Evolutionary conservation across 2,888 invertebrate species (phyloP).

Genomic region (Mycalesis mineus): DNA sequence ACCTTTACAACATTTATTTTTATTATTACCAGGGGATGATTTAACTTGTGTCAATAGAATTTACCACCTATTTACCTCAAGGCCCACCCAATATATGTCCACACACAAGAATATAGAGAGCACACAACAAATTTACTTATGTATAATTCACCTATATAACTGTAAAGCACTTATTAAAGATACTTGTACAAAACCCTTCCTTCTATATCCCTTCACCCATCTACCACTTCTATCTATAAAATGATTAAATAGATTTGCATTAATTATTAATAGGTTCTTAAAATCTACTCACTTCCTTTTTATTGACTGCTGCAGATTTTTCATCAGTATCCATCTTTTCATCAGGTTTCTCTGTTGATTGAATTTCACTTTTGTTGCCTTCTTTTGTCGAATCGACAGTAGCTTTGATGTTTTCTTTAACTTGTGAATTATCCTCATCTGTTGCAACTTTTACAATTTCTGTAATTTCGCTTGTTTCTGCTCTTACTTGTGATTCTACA

Average conservation of each 20-base stretch:
- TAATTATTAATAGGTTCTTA: too few relatives aligned
- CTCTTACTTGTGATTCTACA: background rate
- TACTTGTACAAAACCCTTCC: too few relatives aligned
- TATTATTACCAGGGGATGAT: background rate
- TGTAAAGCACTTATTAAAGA: too few relatives aligned
- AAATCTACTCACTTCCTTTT: background rate
- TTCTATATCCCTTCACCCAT: too few relatives aligned
- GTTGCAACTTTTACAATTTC: background rate
- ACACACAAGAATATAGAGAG: too few relatives aligned
- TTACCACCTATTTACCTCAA: too few relatives aligned
- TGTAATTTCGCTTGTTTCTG: background rate
- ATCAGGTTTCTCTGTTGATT: background rate
- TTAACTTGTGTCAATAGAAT: too few relatives aligned
- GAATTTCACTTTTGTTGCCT: background rate
- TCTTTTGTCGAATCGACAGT: background rate
- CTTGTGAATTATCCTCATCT: background rate
- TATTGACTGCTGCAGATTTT: background rate
- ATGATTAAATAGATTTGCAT: too few relatives aligned
- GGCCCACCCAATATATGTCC: too few relatives aligned
- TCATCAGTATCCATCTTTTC: slow-evolving; percentile 10
- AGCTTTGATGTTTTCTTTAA: background rate
- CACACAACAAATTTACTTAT: too few relatives aligned
- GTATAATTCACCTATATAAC: too few relatives aligned
- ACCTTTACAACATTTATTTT: slow-evolving; percentile 37
- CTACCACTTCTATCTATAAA: too few relatives aligned